Evolutionary conservation across 2,888 invertebrate genomes (phyloP).

Genomic region (Aquatica leii): DNA sequence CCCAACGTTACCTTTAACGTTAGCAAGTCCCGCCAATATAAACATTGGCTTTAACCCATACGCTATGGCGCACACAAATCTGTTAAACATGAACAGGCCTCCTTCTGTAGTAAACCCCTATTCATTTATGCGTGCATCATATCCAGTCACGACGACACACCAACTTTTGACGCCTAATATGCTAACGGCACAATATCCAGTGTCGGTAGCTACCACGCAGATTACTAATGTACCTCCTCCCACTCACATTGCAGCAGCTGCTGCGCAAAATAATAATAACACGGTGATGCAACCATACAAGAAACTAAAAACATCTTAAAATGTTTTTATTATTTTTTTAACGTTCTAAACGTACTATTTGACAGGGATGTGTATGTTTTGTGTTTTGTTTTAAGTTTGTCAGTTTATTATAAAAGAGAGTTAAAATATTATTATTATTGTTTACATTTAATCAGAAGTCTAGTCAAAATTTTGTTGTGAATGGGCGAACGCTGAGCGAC

Average conservation of each 20-base stretch:
- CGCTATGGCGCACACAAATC: slow-evolving; percentile 51
- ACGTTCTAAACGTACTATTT: slow-evolving; percentile 1
- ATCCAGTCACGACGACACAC: slow-evolving; percentile 50
- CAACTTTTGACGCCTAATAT: slow-evolving; percentile 60
- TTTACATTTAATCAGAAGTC: slow-evolving; percentile 42
- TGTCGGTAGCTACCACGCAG: slow-evolving; percentile 57
- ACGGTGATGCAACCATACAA: slow-evolving; percentile 83
- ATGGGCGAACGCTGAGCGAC: slow-evolving; percentile 51
- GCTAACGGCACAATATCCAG: slow-evolving; percentile 55
- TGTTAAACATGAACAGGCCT: slow-evolving; percentile 53
- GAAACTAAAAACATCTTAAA: slow-evolving; percentile 88
- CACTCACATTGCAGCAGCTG: slow-evolving; percentile 57
- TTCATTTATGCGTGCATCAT: slow-evolving; percentile 58
- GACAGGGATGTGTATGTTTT: slow-evolving; percentile 26
- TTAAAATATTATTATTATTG: slow-evolving; percentile 28
- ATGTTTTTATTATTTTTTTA: slow-evolving; percentile 16
- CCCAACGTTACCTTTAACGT: slow-evolving; percentile 51
- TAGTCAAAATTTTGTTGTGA: slow-evolving; percentile 53
- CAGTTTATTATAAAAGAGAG: slow-evolving; percentile 33
- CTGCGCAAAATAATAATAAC: slow-evolving; percentile 61
- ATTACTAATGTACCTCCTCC: slow-evolving; percentile 54
- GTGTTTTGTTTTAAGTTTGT: slow-evolving; percentile 36
- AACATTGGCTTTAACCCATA: slow-evolving; percentile 53
- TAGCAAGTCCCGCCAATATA: slow-evolving; percentile 51
- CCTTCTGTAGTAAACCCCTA: slow-evolving; percentile 61